Conservation (phyloP, 1,140 invertebrate genomes). For the Achatina immaculata region DNA sequence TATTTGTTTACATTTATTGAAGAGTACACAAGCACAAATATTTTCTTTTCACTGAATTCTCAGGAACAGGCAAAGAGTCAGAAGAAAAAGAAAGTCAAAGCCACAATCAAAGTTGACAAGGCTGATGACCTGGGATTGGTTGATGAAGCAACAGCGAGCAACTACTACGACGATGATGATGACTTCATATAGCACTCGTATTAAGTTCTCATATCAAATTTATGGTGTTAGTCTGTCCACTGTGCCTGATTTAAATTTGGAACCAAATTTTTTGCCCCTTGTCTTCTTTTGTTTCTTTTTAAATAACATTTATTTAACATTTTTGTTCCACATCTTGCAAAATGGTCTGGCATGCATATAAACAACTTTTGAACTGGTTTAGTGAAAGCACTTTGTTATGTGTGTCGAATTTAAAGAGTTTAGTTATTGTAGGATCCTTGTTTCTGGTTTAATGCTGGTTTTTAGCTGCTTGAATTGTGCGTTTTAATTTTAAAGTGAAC, state of each 20-base stretch:
- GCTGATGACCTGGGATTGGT: conserved; percentile 30
- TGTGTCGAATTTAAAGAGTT: not conserved
- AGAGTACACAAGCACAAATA: no score
- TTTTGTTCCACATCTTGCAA: not conserved
- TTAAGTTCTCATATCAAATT: not conserved
- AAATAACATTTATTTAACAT: not conserved
- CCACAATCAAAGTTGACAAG: conserved; percentile 23
- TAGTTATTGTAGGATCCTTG: not conserved
- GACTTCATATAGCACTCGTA: conserved; percentile 36
- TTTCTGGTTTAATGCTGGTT: no score
- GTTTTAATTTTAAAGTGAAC: not conserved
- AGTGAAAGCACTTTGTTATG: no score
- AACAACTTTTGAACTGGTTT: no score
- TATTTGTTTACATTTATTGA: no score
- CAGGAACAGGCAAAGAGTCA: conserved; percentile 34
- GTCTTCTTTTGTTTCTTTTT: not conserved
- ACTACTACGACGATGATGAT: conserved; percentile 28
- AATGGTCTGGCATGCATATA: not conserved
- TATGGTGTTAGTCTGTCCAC: conserved; percentile 32
- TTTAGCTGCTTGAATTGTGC: not conserved
- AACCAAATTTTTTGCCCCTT: not conserved
- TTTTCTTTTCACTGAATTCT: no score
- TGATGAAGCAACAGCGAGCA: not conserved
- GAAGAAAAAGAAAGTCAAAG: conserved; percentile 33
- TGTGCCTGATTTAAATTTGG: conserved; percentile 29